Evolutionary conservation across 2,888 invertebrate species (phyloP), one percentile per base, ranked within the genome.

Genomic region (Ectobius pallidus): DNA sequence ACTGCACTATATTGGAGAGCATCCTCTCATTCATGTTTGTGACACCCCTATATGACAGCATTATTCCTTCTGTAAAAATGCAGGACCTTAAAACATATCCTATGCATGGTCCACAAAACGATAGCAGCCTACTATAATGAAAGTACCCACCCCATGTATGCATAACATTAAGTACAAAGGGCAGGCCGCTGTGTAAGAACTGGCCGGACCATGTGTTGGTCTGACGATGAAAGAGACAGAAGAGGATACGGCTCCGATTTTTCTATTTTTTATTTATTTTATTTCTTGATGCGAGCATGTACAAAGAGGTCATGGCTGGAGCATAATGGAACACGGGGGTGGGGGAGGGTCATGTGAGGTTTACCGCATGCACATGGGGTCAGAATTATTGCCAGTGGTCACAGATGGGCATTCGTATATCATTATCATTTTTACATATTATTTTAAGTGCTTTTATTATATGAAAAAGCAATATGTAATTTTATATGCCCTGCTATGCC

Each of bases 221-320:
- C n/a, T n/a, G 25, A 14, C 6, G 52, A 6, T 11, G 52, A 52
- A 14, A 25, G 52, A 52, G 52, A 22, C 11, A 14, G 25, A 22
- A 52, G 22, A 52, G 52, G 52, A 52, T 52, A 16, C 11, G 25
- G 11, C n/a, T n/a, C n/a, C 22, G 52, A 52, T 52, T 52, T 52
- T 25, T 52, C 20, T 9, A 52, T 11, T 22, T 52, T 52, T 52
- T 52, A 25, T 25, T 52, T 25, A 52, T 52, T 52, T 25, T 11
- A 52, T 20, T 52, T 52, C 52, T 52, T 52, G 14, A 9, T 25
- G 14, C 22, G 52, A 14, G 52, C 52, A 2, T 52, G 7, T 25
- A 52, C 52, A 52, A 52, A 52, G 52, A 52, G 52, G 52, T 52
- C 52, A 52, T 9, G 52, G 52, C 52, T 25, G 25, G n/a, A 25